Conservation (phyloP, 2,888 invertebrate genomes). For the Erpobdella octoculata region DNA sequence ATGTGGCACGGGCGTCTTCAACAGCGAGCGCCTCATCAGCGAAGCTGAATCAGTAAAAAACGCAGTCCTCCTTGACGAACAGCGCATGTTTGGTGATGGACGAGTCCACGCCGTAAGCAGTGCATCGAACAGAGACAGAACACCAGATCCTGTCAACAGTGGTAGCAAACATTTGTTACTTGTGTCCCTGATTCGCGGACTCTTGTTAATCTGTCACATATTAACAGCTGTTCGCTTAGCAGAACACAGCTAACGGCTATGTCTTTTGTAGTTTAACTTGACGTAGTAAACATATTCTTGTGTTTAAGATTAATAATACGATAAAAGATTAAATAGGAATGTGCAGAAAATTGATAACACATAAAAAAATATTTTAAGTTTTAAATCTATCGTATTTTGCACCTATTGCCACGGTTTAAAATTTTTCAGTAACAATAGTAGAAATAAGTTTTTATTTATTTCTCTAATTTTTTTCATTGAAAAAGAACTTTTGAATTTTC, state of each 20-base stretch:
- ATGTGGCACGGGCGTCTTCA: constrained; percentile 22
- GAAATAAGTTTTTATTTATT: too few relatives aligned
- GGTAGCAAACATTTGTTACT: too few relatives aligned
- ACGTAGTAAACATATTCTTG: neutral
- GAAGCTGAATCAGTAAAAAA: neutral
- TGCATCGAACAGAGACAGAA: neutral
- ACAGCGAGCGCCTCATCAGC: neutral
- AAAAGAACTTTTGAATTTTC: too few relatives aligned
- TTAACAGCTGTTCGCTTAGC: neutral
- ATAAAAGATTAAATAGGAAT: neutral
- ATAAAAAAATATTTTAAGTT: neutral
- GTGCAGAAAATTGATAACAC: neutral
- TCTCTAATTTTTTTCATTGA: too few relatives aligned
- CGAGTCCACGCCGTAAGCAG: neutral
- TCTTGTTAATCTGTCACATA: neutral
- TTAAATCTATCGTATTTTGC: neutral
- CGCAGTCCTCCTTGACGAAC: neutral
- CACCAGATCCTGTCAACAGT: too few relatives aligned
- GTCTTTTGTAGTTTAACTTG: neutral
- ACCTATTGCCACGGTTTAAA: neutral
- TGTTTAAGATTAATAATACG: neutral
- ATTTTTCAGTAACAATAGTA: too few relatives aligned
- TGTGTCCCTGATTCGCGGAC: too few relatives aligned
- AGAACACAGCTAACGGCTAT: neutral
- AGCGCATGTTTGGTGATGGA: neutral